phyloP scores from a whole-genome alignment of 2,113 vertebrate genomes.

The Megaceryle maxima region DNA sequence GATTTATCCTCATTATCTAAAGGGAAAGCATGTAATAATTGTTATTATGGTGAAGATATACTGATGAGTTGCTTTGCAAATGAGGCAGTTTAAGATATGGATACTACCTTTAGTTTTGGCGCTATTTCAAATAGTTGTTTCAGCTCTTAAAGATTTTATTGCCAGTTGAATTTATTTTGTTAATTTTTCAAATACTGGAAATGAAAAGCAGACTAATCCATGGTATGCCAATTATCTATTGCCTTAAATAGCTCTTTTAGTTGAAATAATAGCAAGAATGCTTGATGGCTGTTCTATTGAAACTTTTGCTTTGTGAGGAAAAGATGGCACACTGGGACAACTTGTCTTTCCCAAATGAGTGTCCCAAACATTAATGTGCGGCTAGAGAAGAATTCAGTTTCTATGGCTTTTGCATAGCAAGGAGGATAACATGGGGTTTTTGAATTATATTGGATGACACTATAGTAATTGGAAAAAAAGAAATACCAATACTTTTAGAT shows the following conservation, averaged over 20 bases:
- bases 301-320: background rate
- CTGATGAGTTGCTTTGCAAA: background rate
- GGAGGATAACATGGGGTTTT: background rate
- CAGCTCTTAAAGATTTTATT: constrained; percentile 16
- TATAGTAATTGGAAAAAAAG: background rate
- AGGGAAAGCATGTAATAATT: background rate
- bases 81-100: background rate
- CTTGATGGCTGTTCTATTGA: background rate
- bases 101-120: background rate
- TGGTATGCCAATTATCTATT: constrained; percentile 16
- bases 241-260: constrained; percentile 15
- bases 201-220: constrained; percentile 15
- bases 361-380: background rate
- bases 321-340: background rate
- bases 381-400: background rate
- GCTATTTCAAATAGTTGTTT: background rate
- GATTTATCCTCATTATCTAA: background rate
- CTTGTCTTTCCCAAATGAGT: background rate
- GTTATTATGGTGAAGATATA: background rate
- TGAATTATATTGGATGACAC: background rate
- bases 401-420: background rate
- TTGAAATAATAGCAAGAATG: constrained; percentile 23
- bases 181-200: constrained; percentile 18
- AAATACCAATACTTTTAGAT: background rate
- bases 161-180: background rate